Base-by-base conservation (phyloP, 2,113 vertebrate genomes). In the Cyanoderma ruficeps region DNA sequence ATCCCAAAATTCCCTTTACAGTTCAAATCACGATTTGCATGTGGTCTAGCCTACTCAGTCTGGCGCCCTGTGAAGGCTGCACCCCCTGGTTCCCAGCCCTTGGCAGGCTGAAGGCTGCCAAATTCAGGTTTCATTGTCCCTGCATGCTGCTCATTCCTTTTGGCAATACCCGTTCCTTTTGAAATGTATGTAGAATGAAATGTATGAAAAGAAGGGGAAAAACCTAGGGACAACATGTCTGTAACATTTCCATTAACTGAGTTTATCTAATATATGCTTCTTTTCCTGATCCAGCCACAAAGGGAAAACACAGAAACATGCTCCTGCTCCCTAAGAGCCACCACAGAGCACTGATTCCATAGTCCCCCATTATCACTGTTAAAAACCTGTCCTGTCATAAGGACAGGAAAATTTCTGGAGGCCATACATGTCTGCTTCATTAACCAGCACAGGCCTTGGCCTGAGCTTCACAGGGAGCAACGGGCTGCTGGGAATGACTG, bases 171-270 rank as follows among this genome's bases (percentile, higher is more conserved):
- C 3, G 3, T 19, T 89, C 46, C 49, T 49, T 64, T 90, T 93
- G 67, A 96, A 84, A 81, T 65, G 24, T 30, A 69, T 20, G 37
- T 35, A 55, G 41, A 87, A 57, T 11, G 76, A 83, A 55, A 93
- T 17, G 25, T 44, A 93, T 68, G 64, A 77, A 94, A 95, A 95
- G 49, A 87, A 95, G 87, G 83, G 46, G 57, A 5, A 94, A 84
- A 95, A 91, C 56, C 41, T 69, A 69, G 14, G 46, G 74, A 50
- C n/a, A 70, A 74, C 0, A 0, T 44, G 28, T 82, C 47, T 71
- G 47, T 76, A 27, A 33, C 49, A 76, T 57, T 59, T 65, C 42
- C 70, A 65, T 72, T 49, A 57, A 53, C 13, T 52, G 37, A 10
- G 11, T 89, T 87, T 79, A 76, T 93, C 67, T 87, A 60, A 76